phyloP scores from a whole-genome alignment of 2,113 vertebrate species.

The Aldabrachelys gigantea region DNA sequence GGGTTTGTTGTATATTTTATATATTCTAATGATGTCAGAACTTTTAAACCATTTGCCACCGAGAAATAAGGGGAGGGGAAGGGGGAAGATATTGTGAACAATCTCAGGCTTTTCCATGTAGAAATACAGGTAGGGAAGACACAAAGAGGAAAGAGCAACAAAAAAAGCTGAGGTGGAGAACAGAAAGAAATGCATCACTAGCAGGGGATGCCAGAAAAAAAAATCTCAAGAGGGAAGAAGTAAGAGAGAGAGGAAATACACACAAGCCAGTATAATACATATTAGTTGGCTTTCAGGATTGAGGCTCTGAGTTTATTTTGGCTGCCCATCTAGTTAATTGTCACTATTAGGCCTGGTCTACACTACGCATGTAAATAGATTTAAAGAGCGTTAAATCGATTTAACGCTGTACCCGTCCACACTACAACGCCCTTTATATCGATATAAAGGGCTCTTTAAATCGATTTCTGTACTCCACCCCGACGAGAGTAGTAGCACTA shows the following conservation, averaged over 20 bases:
- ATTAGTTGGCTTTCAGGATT: background rate
- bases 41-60: background rate
- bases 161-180: background rate
- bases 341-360: background rate
- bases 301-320: background rate
- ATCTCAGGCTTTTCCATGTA: background rate
- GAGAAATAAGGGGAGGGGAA: background rate
- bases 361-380: too few species aligned
- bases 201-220: background rate
- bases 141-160: background rate
- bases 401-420: too few species aligned
- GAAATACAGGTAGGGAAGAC: rapidly evolving
- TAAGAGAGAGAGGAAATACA: background rate
- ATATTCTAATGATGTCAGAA: background rate
- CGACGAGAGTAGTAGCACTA: too few species aligned
- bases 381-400: too few species aligned
- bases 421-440: too few species aligned
- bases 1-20: background rate
- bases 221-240: background rate
- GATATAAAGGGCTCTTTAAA: too few species aligned
- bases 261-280: background rate
- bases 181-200: background rate
- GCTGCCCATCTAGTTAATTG: background rate
- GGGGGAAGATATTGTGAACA: rapidly evolving
- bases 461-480: too few species aligned